Conservation (phyloP, 2,113 vertebrate genomes). For the Columba livia region DNA sequence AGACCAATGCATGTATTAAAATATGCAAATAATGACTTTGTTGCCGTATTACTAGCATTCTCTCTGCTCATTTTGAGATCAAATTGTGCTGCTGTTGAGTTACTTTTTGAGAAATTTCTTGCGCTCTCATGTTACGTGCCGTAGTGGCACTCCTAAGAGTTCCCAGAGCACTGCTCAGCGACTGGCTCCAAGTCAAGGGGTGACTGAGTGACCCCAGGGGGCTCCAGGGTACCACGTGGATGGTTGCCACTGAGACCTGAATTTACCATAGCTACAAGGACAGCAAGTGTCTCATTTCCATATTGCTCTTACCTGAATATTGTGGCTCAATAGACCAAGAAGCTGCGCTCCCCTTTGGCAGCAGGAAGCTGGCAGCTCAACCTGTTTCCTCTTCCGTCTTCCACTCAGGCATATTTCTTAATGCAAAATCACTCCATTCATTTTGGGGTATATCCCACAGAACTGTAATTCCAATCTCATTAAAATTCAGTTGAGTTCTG, state of each 20-base stretch:
- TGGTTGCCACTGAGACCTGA: background rate
- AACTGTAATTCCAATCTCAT: constrained; percentile 50
- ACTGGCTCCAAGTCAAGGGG: background rate
- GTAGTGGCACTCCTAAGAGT: background rate
- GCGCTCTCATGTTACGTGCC: background rate
- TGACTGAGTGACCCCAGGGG: background rate
- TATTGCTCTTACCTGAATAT: background rate
- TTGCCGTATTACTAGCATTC: background rate
- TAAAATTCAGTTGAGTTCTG: constrained; percentile 50
- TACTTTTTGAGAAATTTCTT: background rate
- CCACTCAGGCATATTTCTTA: background rate
- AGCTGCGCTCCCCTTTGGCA: constrained; percentile 16
- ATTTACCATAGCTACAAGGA: background rate
- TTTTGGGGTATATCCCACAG: constrained; percentile 11
- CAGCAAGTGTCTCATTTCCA: background rate
- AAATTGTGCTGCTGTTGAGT: background rate
- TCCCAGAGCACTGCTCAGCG: background rate
- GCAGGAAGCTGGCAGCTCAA: constrained; percentile 34
- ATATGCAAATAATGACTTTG: background rate
- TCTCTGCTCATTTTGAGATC: background rate
- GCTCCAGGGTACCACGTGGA: accelerated
- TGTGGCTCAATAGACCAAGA: background rate
- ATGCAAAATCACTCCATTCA: constrained; percentile 5
- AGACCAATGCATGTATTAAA: background rate
- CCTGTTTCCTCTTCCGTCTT: constrained; percentile 4